Evolutionary conservation across 2,888 invertebrate genomes (phyloP), one percentile per base, ranked within the genome.

Genomic region (Eubasilissa splendida): DNA sequence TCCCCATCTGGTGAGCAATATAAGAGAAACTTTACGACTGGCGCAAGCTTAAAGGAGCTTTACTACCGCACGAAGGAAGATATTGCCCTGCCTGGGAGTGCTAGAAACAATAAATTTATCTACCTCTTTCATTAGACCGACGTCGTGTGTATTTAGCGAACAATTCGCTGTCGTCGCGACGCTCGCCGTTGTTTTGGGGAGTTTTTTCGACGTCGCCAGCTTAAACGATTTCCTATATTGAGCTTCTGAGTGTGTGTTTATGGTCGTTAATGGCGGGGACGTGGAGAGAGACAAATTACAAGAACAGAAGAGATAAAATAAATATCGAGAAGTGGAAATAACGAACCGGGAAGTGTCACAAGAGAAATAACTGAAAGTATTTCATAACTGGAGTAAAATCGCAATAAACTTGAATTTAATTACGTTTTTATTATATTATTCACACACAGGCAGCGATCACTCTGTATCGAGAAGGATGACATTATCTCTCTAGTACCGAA

Each of bases 91-190:
- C 68, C 14, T 42, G 50, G 52, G 68, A 50, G n/a, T 14, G 68
- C 68, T 50, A 50, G 9, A 68, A 68, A 71, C 71, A 71, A 71
- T 71, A 71, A 71, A 71, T 56, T 33, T 33, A 56, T 71, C 56
- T 54, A 22, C 56, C 56, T 56, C 71, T 71, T 71, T 71, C 71
- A 71, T 71, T 71, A 71, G 56, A 56, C 71, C 54, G 31, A 31
- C 54, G 71, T 56, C 54, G 53, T 22, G 71, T 56, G 71, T 56
- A 71, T 56, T 71, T 56, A 71, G 71, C 53, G 56, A 71, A 71
- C 71, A 56, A 53, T 71, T 33, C 56, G 53, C 14, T 54, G 71
- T 42, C 71, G 71, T 71, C 71, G 53, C 71, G 71, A 14, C 71
- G 71, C 71, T 50, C 58, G 58, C 58, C n/a, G 58, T 58, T 58